Percentiles rank a stretch among this genome's conserved stretches.
These are phyloP conservation scores for Cosmia trapezina DNA, from an alignment of 2,888 invertebrate genomes.

Conservation along the genomic window DNA sequence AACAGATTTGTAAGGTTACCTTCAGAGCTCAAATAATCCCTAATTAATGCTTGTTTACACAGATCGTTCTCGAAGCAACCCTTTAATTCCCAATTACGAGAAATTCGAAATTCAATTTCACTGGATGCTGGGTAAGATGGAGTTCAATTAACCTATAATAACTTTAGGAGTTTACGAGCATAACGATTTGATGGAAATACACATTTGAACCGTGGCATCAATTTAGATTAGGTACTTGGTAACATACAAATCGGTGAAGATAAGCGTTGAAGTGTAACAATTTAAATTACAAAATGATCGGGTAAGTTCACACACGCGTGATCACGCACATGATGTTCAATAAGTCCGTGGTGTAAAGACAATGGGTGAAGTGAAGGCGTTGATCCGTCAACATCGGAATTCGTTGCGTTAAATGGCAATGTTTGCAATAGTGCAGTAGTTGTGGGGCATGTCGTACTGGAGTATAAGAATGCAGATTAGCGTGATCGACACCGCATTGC, in stretches of 20 bases:
- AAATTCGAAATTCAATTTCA: conserved; percentile 69
- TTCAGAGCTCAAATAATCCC: conserved; percentile 51
- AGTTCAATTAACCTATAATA: conserved; percentile 72
- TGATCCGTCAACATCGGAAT: conserved; percentile 47
- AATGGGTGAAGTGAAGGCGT: conserved; percentile 29
- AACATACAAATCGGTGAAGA: conserved; percentile 49
- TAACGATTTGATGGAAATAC: conserved; percentile 56
- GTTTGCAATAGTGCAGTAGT: conserved; percentile 42
- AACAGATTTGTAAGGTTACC: conserved; percentile 18
- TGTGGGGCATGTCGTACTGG: conserved; percentile 33
- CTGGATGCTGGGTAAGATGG: conserved; percentile 65
- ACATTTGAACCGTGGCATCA: conserved; percentile 53
- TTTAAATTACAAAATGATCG: conserved; percentile 53
- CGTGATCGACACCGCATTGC: conserved; percentile 83
- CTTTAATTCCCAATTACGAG: conserved; percentile 66
- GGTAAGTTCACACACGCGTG: conserved; percentile 34
- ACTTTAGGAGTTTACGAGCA: conserved; percentile 63
- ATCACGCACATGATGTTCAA: conserved; percentile 42
- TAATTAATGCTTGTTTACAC: conserved; percentile 61
- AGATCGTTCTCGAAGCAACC: conserved; percentile 56
- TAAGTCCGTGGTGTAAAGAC: conserved; percentile 30
- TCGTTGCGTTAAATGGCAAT: conserved; percentile 51
- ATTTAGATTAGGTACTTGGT: conserved; percentile 58
- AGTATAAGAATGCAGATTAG: conserved; percentile 79
- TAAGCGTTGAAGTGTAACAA: conserved; percentile 49